Evolutionary conservation across 1,140 invertebrate species (phyloP), one percentile per base, ranked within the genome.

Genomic region (Lucilia cuprina): DNA sequence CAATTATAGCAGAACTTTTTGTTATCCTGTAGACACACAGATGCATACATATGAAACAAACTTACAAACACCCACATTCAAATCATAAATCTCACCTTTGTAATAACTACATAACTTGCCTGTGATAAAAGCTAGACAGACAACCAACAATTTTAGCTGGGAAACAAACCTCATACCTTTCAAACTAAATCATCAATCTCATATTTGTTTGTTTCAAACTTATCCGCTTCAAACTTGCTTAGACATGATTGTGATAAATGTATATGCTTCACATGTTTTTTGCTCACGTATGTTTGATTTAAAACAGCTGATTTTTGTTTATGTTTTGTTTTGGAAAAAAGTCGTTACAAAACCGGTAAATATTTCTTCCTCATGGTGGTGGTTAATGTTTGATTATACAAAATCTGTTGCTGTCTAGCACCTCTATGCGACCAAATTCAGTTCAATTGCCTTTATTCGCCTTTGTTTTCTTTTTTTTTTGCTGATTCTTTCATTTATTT

Each of bases 301-400:
- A 80, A 30, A 80, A 80, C 77, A 80, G 41, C 77, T 80, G 77
- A 80, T 80, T 80, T 49, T 80, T 80, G 77, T 80, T 80, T 80
- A 80, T 80, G n/a, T 80, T 80, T 49, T 80, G n/a, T 34, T 17
- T 60, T 5, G 14, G 1, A n/a, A 41, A 41, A 9, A n/a, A 78
- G n/a, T 41, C n/a, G 19, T 13, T 21, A 17, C 7, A 13, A 49
- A 80, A 80, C 35, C 34, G 34, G 35, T 78, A n/a, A 41, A 70
- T 70, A 8, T 41, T 41, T 7, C 0, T 41, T 41, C 5, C 9
- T 74, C 1, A 21, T 14, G 19, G 74, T 75, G 74, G 50, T 55
- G 19, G 74, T 77, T 34, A 12, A 17, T 77, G 34, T 77, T 34
- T 77, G 74, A 7, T 30, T 75, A 30, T 30, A 34, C 14, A 41